A percentile compares a stretch with the other conserved stretches of the same genome.
These are phyloP conservation scores for Anguilla obscura DNA, from an alignment of 2,797 vertebrate genomes.

Conservation along the genomic window DNA sequence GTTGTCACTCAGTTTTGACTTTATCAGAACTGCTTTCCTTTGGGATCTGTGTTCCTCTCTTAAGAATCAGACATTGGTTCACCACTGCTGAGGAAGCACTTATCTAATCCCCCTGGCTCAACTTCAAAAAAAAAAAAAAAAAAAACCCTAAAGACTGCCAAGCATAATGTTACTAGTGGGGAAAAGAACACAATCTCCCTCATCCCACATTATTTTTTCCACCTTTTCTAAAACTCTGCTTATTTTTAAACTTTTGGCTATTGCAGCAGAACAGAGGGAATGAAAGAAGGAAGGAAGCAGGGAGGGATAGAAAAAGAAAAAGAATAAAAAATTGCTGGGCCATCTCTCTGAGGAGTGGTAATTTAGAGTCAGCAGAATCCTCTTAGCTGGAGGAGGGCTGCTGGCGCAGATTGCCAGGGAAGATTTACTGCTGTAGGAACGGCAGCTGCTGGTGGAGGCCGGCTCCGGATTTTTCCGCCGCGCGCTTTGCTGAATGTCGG, in stretches of 20 bases:
- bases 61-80: conserved; percentile 66
- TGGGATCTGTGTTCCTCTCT: conserved; percentile 45
- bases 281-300: conserved; percentile 35
- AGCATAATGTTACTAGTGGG: conserved; percentile 48
- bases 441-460: conserved; percentile 67
- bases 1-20: conserved; percentile 8
- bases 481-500: conserved; percentile 59
- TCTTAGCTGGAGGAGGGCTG: conserved; percentile 62
- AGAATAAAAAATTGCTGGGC: conserved; percentile 38
- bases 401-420: conserved; percentile 66
- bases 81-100: conserved; percentile 74
- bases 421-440: conserved; percentile 70
- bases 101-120: conserved; percentile 72
- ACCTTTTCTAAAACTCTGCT: conserved; percentile 29
- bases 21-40: conserved; percentile 22
- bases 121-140: conserved; percentile 66
- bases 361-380: conserved; percentile 59
- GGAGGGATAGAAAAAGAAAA: not conserved
- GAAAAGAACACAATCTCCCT: conserved; percentile 42
- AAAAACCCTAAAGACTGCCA: conserved; percentile 65
- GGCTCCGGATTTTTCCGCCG: conserved; percentile 70
- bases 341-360: conserved; percentile 57
- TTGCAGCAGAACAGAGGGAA: conserved; percentile 35
- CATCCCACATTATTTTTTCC: conserved; percentile 37
- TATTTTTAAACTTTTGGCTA: conserved; percentile 39